Conservation (phyloP, 2,113 vertebrate species). For the Bostrychus sinensis region DNA sequence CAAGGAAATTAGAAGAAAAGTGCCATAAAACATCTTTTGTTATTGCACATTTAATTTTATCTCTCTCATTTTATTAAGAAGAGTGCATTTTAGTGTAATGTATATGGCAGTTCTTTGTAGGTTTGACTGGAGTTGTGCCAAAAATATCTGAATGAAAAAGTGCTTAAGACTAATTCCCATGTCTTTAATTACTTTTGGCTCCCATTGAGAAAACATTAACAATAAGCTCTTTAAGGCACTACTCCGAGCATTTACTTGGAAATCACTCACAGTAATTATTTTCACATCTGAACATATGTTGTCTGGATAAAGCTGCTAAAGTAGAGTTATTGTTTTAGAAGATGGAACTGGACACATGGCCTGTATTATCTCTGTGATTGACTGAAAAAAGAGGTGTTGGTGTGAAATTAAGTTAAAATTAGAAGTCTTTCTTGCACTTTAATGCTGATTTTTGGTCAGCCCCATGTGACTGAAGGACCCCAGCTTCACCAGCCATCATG, state of each 20-base stretch:
- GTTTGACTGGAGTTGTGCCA: slow-evolving; percentile 38
- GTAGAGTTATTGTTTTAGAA: too few relatives aligned
- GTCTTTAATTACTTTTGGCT: slow-evolving; percentile 52
- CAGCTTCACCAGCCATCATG: too few relatives aligned
- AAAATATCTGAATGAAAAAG: slow-evolving; percentile 17
- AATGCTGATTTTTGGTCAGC: too few relatives aligned
- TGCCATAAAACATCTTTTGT: neutral
- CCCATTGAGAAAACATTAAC: slow-evolving; percentile 16
- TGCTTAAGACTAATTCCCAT: slow-evolving; percentile 39
- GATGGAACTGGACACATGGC: too few relatives aligned
- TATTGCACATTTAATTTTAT: slow-evolving; percentile 14
- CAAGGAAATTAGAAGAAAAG: neutral
- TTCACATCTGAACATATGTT: slow-evolving; percentile 21
- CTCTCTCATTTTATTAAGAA: slow-evolving; percentile 21
- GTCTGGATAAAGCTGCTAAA: too few relatives aligned
- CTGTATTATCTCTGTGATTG: too few relatives aligned
- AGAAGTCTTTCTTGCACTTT: too few relatives aligned
- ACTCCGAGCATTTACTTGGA: slow-evolving; percentile 23
- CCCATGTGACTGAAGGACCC: too few relatives aligned
- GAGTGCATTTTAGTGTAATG: slow-evolving; percentile 24
- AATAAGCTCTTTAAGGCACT: slow-evolving; percentile 28
- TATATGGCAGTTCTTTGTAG: slow-evolving; percentile 22
- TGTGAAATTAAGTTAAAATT: too few relatives aligned
- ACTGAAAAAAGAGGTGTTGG: too few relatives aligned
- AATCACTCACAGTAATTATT: slow-evolving; percentile 25